Conservation (phyloP, 2,888 invertebrate genomes). For the Eucera pruinosa region DNA sequence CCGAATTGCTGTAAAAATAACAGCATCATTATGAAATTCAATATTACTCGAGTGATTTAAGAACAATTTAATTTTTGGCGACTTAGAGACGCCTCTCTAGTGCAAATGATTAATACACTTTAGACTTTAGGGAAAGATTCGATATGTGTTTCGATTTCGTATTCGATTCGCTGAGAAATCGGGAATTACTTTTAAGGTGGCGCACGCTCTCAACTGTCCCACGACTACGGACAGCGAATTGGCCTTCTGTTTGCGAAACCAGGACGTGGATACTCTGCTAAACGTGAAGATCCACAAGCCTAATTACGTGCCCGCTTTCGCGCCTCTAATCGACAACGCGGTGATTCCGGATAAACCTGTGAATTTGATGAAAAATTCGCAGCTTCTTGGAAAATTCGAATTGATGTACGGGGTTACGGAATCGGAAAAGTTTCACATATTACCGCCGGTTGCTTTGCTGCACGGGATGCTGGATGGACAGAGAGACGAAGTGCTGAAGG, state of each 20-base stretch:
- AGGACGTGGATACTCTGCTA: conserved; percentile 77
- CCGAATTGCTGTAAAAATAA: no score
- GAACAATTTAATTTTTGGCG: no score
- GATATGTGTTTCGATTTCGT: no score
- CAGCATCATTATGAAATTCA: no score
- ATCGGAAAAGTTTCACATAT: conserved; percentile 91
- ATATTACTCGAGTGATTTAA: no score
- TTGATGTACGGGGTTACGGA: conserved; percentile 94
- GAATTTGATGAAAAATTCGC: conserved; percentile 90
- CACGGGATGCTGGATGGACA: conserved; percentile 91
- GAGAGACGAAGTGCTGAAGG: conserved; percentile 90
- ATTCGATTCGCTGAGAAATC: conserved; percentile 52
- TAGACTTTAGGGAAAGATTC: no score
- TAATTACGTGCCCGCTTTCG: conserved; percentile 93
- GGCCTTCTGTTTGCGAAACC: conserved; percentile 86
- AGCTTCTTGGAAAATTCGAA: conserved; percentile 92
- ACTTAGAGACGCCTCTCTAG: no score
- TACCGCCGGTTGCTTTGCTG: conserved; percentile 89
- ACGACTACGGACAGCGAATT: conserved; percentile 86
- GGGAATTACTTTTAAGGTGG: conserved; percentile 84
- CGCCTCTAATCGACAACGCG: conserved; percentile 94
- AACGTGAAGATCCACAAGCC: conserved; percentile 84
- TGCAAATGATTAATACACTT: no score
- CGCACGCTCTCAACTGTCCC: conserved; percentile 91
- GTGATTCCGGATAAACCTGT: conserved; percentile 93